These are phyloP conservation scores for Prinia subflava DNA, from an alignment of 2,113 vertebrate genomes.

Conservation along the genomic window DNA sequence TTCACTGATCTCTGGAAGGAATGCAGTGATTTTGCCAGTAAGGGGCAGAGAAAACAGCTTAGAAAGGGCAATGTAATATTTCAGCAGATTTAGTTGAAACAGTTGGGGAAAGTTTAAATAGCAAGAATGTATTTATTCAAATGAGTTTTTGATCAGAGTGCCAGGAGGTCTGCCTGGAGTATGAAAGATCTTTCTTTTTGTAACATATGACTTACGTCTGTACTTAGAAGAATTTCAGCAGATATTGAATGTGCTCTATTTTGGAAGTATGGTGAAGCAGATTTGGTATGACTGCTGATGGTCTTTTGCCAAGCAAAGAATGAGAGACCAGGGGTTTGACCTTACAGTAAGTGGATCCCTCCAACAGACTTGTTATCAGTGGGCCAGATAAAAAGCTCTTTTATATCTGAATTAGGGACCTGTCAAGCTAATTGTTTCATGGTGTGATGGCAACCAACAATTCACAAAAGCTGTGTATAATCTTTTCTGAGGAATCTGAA, in stretches of 20 bases:
- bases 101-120: not conserved
- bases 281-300: not conserved
- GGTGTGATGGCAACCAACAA: not conserved
- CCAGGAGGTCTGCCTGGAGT: not conserved
- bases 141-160: constrained; percentile 2
- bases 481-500: not conserved
- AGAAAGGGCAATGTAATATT: not conserved
- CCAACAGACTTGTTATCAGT: not conserved
- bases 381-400: not conserved
- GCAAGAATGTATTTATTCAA: constrained; percentile 38
- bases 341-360: not conserved
- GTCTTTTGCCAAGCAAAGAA: not conserved
- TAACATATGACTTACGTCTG: not conserved
- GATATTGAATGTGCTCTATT: not conserved
- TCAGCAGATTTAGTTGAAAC: not conserved
- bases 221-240: not conserved
- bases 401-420: not conserved
- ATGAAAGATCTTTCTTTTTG: not conserved
- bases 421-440: constrained; percentile 26
- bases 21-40: constrained; percentile 27
- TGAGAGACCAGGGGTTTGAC: not conserved
- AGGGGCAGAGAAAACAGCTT: not conserved
- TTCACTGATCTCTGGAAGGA: constrained; percentile 35
- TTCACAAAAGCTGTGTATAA: not conserved
- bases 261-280: not conserved